Evolutionary conservation across 2,888 invertebrate genomes (phyloP).

Genomic region (Leucoptera coffeella): DNA sequence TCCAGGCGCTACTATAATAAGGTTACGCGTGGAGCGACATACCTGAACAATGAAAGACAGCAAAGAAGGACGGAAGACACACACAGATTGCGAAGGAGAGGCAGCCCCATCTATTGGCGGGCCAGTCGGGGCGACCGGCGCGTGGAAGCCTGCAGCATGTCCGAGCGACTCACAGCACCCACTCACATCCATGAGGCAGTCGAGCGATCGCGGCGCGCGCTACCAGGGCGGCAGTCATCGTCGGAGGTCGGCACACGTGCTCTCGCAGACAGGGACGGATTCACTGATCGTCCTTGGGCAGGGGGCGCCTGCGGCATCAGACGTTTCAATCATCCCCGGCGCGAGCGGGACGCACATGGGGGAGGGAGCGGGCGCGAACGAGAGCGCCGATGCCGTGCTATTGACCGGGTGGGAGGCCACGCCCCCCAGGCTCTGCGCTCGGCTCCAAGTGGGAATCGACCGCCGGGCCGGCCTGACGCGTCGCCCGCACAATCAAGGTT

Average conservation of each 20-base stretch:
- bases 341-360: slow-evolving; percentile 23
- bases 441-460: slow-evolving; percentile 52
- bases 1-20: too few relatives aligned
- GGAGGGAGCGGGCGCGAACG: slow-evolving; percentile 15
- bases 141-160: slow-evolving; percentile 35
- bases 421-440: slow-evolving; percentile 48
- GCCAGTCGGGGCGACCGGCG: slow-evolving; percentile 13
- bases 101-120: slow-evolving; percentile 23
- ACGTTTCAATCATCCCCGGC: slow-evolving; percentile 52
- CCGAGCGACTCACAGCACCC: slow-evolving; percentile 38
- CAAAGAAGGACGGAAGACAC: slow-evolving; percentile 46
- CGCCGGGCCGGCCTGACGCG: slow-evolving; percentile 48
- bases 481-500: slow-evolving; percentile 36
- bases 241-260: slow-evolving; percentile 49
- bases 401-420: slow-evolving; percentile 50
- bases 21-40: too few relatives aligned
- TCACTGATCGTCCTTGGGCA: slow-evolving; percentile 53
- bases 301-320: slow-evolving; percentile 52
- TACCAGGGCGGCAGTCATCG: slow-evolving; percentile 47
- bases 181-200: too few relatives aligned
- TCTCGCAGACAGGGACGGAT: slow-evolving; percentile 53
- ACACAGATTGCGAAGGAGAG: too few relatives aligned
- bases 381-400: slow-evolving; percentile 39
- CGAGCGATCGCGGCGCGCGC: too few relatives aligned
- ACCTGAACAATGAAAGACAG: too few relatives aligned